Percentiles rank a stretch among this genome's conserved stretches.
phyloP scores from a whole-genome alignment of 2,797 vertebrate species.

The Malacoraja senta region DNA sequence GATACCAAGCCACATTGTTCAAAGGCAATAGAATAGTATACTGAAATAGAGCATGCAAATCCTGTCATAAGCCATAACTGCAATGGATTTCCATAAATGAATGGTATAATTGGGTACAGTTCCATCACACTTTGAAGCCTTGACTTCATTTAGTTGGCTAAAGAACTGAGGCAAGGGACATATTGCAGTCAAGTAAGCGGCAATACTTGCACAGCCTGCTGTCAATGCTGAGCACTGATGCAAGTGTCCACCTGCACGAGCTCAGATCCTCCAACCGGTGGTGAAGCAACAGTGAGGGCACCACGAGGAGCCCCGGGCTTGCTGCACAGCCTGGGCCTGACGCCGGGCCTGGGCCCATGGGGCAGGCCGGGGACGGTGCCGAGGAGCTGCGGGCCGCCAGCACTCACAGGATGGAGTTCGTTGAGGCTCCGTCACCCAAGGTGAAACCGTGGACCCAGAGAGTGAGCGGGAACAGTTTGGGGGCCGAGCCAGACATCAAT shows the following conservation, averaged over 20 bases:
- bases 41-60: background rate
- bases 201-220: conserved; percentile 89
- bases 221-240: conserved; percentile 79
- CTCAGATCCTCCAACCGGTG: conserved; percentile 74
- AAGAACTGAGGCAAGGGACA: background rate
- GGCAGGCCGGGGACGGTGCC: conserved; percentile 48
- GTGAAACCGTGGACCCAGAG: conserved; percentile 96
- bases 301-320: conserved; percentile 36
- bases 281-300: background rate
- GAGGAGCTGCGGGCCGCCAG: conserved; percentile 51
- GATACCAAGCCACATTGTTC: background rate
- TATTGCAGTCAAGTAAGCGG: conserved; percentile 62
- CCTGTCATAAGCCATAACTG: background rate
- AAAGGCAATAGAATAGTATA: background rate
- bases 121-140: background rate
- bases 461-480: conserved; percentile 73
- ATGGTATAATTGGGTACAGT: background rate
- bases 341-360: conserved; percentile 56
- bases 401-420: conserved; percentile 70
- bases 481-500: conserved; percentile 65
- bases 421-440: conserved; percentile 89
- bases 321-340: conserved; percentile 67
- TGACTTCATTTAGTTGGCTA: background rate
- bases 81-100: background rate
- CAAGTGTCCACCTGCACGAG: conserved; percentile 83